Evolutionary conservation across 2,113 vertebrate species (phyloP), one percentile per base, ranked within the genome.

Genomic region (Xenus cinereus): DNA sequence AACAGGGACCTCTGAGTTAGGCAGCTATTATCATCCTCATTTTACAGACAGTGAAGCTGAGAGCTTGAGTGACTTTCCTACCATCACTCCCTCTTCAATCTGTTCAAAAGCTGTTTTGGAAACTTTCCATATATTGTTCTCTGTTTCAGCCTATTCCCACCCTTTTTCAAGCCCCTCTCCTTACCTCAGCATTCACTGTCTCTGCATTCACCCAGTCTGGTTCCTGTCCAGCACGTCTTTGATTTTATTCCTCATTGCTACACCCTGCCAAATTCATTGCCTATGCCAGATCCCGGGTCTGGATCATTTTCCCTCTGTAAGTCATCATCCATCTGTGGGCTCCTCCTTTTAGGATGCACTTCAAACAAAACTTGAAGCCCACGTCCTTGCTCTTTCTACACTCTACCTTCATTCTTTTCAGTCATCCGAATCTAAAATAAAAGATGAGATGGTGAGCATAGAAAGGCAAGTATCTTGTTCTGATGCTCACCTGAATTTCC

Each of bases 91-190:
- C 62, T 79, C 78, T 51, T 74, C 92, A 76, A 48, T 60, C 81
- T 82, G 74, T 46, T 82, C 87, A 24, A 35, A 93, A 72, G 69
- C 66, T 79, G 82, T 23, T 82, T 20, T 91, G 90, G 87, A 79
- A 94, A 46, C 35, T 19, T 71, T 82, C 81, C 92, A 75, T 9
- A 53, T 14, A 4, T 8, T 64, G 74, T 81, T 69, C 28, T 93
- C 69, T 63, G 39, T 69, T 77, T 67, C 73, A 84, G 35, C 16
- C 54, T 26, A 4, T 84, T 75, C 43, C 73, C 6, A 3, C n/a
- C n/a, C 45, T 75, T 93, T 77, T 74, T 69, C 27, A 35, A 83
- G 43, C 24, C 68, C 24, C 51, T 13, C 24, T 76, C 64, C 77
- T 51, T 50, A 41, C 41, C 63, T 39, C 20, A 5, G 56, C 66